Evolutionary conservation across 64 coral and sea anemone genomes (phyloP).

Genomic region (Stichodactyla mertensii): DNA sequence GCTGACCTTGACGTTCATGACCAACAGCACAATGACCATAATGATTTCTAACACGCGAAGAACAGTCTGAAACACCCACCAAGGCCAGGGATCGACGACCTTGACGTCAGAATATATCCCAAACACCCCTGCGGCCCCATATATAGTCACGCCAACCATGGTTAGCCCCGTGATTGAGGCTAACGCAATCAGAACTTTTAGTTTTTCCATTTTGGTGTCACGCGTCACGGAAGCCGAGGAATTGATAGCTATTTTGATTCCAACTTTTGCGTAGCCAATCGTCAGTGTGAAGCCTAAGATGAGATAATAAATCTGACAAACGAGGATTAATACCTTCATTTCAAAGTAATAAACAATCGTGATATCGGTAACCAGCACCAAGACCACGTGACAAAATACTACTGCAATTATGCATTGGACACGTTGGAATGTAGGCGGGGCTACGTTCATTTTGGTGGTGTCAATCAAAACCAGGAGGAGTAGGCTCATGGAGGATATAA

Average conservation of each 20-base stretch:
- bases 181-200: constrained; percentile 41
- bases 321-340: constrained; percentile 61
- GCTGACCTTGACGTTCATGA: constrained; percentile 51
- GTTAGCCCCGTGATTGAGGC: constrained; percentile 30
- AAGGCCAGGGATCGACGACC: constrained; percentile 67
- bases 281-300: constrained; percentile 45
- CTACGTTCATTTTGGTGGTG: constrained; percentile 91
- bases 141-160: constrained; percentile 31
- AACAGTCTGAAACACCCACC: constrained; percentile 76
- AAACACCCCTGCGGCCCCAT: constrained; percentile 77
- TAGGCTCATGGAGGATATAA: constrained; percentile 60
- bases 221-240: constrained; percentile 37
- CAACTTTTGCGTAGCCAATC: constrained; percentile 59
- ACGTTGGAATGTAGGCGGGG: constrained; percentile 78
- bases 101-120: constrained; percentile 67
- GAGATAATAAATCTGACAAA: constrained; percentile 69
- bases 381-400: constrained; percentile 48
- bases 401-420: constrained; percentile 61
- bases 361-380: constrained; percentile 65
- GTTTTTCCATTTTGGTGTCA: constrained; percentile 69
- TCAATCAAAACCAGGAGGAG: constrained; percentile 85
- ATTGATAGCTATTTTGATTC: constrained; percentile 63
- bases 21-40: constrained; percentile 51
- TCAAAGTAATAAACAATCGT: constrained; percentile 50
- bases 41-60: constrained; percentile 40